Evolutionary conservation across 2,888 invertebrate species (phyloP), one percentile per base, ranked within the genome.

Genomic region (Neoitamus cyanurus): DNA sequence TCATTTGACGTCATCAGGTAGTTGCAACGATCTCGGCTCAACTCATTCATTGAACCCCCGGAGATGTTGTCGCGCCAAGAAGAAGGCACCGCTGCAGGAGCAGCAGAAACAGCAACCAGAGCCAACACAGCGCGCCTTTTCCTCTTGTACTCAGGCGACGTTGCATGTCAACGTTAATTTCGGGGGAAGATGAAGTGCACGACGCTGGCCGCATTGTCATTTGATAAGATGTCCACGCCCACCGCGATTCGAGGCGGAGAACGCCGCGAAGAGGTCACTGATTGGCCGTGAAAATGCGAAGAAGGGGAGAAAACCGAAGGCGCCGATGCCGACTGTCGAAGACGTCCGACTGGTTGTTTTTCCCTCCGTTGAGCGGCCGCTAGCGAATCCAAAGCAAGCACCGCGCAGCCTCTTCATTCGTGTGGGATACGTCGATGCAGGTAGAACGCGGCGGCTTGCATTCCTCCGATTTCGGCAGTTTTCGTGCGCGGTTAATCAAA

Each of bases 361-460:
- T 70, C 31, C 31, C 30, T 31, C 70, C 37, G 80, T 34, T 58
- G 42, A 34, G 5, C 11, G 80, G 30, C 11, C 13, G 20, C 58
- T 58, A 68, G 42, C 80, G 58, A 80, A 77, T 77, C 77, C 42
- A 20, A 13, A 20, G n/a, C 34, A 13, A 80, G 80, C 15, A 34
- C 20, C 77, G 30, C 58, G 31, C 68, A 58, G 58, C 68, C 80
- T 48, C 42, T 25, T 83, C 85, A 85, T 85, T 85, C 85, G 85
- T 85, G 85, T 80, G 73, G 34, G 72, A 72, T 42, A 83, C 85
- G 85, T 85, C 84, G 85, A 34, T 69, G 69, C 73, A 80, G 73
- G 73, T 73, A 73, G 58, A 80, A 25, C 58, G 31, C 80, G 80
- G 20, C 80, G 46, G 80, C 28, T 80, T 20, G 31, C 34, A 34